Percentiles rank a stretch among this genome's conserved stretches.
phyloP scores from a whole-genome alignment of 2,888 invertebrate genomes.

The Platerodrilus igneus region DNA sequence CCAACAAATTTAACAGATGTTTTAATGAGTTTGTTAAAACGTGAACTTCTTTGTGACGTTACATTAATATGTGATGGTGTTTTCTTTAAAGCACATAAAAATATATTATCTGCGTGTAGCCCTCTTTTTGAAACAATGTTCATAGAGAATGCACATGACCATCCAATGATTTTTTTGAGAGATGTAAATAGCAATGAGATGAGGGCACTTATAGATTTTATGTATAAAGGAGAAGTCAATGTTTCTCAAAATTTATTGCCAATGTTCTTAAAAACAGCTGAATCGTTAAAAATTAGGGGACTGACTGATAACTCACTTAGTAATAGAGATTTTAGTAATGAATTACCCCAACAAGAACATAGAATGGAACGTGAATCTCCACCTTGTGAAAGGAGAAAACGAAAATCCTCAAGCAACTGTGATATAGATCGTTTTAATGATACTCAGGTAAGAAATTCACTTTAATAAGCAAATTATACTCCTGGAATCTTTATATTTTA shows the following conservation, averaged over 20 bases:
- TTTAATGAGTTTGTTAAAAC: constrained; percentile 77
- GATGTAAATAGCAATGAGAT: constrained; percentile 87
- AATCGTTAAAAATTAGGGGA: constrained; percentile 85
- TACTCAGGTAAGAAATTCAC: constrained; percentile 55
- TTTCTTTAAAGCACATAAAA: constrained; percentile 89
- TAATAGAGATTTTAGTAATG: constrained; percentile 41
- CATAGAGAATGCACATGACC: constrained; percentile 82
- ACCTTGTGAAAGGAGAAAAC: constrained; percentile 56
- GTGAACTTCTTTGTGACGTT: constrained; percentile 88
- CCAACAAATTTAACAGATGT: constrained; percentile 88
- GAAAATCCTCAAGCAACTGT: constrained; percentile 64
- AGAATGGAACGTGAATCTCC: constrained; percentile 43
- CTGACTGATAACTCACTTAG: constrained; percentile 73
- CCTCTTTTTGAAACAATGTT: constrained; percentile 91
- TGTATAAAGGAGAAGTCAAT: constrained; percentile 80
- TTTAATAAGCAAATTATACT: constrained; percentile 13
- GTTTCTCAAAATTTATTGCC: constrained; percentile 87
- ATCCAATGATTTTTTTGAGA: constrained; percentile 89
- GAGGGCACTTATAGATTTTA: constrained; percentile 85
- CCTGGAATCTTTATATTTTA: background rate
- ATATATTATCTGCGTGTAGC: constrained; percentile 89
- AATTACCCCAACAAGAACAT: constrained; percentile 38
- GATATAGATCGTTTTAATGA: constrained; percentile 65
- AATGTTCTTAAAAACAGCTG: constrained; percentile 87
- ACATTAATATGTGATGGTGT: constrained; percentile 89